A percentile compares a stretch with the other conserved stretches of the same genome.
Conservation (phyloP, 1,140 invertebrate genomes). For the Lanistes nyassanus region DNA sequence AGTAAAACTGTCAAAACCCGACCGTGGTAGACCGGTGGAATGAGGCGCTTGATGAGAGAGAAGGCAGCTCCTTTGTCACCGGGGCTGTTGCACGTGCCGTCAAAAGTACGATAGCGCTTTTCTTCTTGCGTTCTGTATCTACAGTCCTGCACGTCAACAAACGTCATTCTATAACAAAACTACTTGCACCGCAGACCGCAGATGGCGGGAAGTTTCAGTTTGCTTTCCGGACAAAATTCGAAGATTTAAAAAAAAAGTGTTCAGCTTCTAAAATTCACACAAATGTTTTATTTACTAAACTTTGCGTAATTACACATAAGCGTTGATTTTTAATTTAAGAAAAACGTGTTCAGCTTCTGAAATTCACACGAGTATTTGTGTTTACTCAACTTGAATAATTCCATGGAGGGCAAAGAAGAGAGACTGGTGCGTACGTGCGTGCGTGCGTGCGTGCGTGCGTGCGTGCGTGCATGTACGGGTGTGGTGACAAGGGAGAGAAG, state of each 20-base stretch:
- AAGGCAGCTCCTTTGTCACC: background rate
- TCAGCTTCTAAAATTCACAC: background rate
- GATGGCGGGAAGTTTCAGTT: no score
- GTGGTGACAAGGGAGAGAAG: background rate
- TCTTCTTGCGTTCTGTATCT: background rate
- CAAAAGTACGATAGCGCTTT: background rate
- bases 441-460: conserved; percentile 5
- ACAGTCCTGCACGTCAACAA: background rate
- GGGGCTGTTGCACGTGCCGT: background rate
- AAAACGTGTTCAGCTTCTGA: background rate
- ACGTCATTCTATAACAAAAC: no score
- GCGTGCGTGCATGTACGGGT: background rate
- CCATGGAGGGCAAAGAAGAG: background rate
- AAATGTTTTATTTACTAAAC: background rate
- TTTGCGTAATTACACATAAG: background rate
- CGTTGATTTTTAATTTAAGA: background rate
- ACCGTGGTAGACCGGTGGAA: background rate
- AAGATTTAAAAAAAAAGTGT: background rate
- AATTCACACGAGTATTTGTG: background rate
- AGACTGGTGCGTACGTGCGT: conserved; percentile 5
- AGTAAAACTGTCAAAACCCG: background rate
- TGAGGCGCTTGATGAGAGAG: background rate
- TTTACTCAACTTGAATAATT: background rate
- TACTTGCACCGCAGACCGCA: no score
- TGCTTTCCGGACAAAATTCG: no score